Base-by-base conservation (phyloP, 2,113 vertebrate genomes). In the Tragelaphus buxtoni region DNA sequence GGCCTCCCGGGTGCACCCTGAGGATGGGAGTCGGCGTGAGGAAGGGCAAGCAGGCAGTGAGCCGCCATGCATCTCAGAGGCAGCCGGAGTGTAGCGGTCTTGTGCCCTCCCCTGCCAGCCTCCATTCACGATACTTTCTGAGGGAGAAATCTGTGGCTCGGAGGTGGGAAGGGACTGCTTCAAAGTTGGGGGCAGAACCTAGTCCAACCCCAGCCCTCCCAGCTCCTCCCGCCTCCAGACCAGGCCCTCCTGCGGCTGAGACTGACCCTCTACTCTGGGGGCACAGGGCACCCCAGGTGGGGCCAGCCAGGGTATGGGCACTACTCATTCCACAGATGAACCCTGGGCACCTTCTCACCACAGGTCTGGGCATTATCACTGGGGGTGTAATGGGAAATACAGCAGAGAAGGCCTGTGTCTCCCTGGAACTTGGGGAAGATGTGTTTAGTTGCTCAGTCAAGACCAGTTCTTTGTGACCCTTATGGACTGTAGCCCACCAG, bases 61-160 rank as follows among this genome's bases (percentile, higher is more conserved):
- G 80, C 5, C 1, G 7, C 17, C 2, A 1, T 9, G 13, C 42
- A 24, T 74, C 60, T 61, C 83, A 65, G 86, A 88, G 55, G 49
- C 55, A 45, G 60, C 0, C 0, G 4, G 87, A n/a, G 49, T 49
- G 5, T 45, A 30, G 49, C 1, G 30, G 51, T 74, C 11, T 17
- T 1, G 2, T 1, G 5, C 4, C 42, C 11, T 12, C 22, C 10
- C 30, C 24, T 7, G 13, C 16, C 11, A 22, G 9, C 55, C 32
- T 14, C 7, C 14, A 39, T 1, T 39, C 39, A 55, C 0, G 8
- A 12, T 53, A 24, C 39, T 82, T 81, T 12, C 28, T 11, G 85
- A 39, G 32, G 4, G 5, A 58, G 39, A 24, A 63, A 17, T 39
- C 65, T 49, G 55, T 53, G 85, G 32, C 42, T 93, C 9, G 4